phyloP scores from a whole-genome alignment of 2,797 vertebrate genomes.

The Falco naumanni region DNA sequence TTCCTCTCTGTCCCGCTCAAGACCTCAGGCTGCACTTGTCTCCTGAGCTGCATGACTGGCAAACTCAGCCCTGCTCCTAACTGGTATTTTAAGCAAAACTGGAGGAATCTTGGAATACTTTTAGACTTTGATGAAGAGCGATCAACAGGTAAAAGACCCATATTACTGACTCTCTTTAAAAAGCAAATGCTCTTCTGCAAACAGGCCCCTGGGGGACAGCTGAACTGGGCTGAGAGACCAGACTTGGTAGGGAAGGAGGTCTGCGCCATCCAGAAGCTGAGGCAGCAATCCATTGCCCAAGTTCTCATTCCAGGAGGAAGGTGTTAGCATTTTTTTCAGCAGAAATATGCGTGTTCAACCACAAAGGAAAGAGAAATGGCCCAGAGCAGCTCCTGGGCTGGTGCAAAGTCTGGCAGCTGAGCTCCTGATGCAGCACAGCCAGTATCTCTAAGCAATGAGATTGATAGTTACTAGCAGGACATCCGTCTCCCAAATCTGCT shows the following conservation, averaged over 20 bases:
- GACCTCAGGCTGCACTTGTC: background rate
- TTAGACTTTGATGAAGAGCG: background rate
- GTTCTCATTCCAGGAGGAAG: slow-evolving; percentile 16
- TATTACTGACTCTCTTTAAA: background rate
- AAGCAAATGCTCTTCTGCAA: background rate
- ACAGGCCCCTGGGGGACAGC: background rate
- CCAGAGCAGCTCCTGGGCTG: background rate
- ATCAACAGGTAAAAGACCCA: background rate
- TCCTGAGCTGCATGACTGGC: background rate
- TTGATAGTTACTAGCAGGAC: background rate
- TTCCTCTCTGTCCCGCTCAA: background rate
- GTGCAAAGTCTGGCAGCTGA: background rate
- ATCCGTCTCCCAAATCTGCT: background rate
- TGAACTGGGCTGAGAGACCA: background rate
- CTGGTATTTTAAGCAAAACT: background rate
- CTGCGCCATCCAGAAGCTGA: slow-evolving; percentile 47
- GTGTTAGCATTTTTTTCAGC: slow-evolving; percentile 20
- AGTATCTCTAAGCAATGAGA: background rate
- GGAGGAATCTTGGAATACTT: background rate
- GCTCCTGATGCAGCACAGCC: background rate
- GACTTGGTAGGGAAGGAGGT: background rate
- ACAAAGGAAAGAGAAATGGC: slow-evolving; percentile 12
- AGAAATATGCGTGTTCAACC: slow-evolving; percentile 31
- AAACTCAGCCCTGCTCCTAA: background rate
- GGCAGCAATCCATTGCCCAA: background rate